These are phyloP conservation scores for Odontophorus gujanensis DNA, from an alignment of 2,113 vertebrate species.

Conservation along the genomic window DNA sequence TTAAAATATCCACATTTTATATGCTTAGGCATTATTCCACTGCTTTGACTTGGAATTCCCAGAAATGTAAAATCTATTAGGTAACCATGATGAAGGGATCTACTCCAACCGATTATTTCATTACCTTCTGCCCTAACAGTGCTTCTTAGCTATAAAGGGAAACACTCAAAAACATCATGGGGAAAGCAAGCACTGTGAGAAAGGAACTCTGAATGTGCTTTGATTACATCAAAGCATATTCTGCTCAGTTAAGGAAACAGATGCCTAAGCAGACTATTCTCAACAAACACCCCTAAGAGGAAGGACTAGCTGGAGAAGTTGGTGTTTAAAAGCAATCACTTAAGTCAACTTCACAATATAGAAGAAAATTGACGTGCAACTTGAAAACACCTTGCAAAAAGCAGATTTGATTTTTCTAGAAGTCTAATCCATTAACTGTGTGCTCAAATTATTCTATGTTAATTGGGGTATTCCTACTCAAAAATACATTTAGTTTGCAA, in stretches of 20 bases:
- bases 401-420: not conserved
- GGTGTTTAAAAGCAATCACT: not conserved
- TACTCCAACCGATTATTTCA: not conserved
- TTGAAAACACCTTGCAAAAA: not conserved
- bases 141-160: not conserved
- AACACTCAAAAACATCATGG: not conserved
- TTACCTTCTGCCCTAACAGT: not conserved
- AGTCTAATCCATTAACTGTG: not conserved
- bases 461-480: not conserved
- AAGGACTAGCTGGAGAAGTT: not conserved
- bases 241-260: constrained; percentile 3
- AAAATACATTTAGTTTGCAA: not conserved
- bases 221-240: constrained; percentile 2
- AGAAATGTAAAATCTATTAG: not conserved
- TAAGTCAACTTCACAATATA: not conserved
- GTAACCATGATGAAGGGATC: not conserved
- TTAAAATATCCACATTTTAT: not conserved
- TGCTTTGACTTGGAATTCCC: not conserved
- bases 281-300: not conserved
- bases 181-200: not conserved
- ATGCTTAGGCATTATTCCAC: not conserved
- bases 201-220: constrained; percentile 20
- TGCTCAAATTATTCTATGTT: not conserved
- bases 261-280: not conserved
- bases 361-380: not conserved